Conservation (phyloP, 2,888 invertebrate genomes). For the Laothoe populi region DNA sequence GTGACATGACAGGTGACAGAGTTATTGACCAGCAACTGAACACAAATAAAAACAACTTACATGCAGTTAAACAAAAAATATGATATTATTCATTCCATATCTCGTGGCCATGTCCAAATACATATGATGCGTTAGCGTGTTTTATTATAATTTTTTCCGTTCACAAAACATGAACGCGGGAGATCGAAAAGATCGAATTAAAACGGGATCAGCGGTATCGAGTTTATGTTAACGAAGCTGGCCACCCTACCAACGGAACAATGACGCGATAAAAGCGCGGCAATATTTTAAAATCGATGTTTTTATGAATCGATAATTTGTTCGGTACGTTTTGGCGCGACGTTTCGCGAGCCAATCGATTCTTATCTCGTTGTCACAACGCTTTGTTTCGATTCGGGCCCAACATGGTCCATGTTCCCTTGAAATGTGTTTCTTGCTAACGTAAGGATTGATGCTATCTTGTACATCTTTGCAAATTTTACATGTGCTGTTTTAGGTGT, state of each 20-base stretch:
- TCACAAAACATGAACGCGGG: conserved; percentile 21
- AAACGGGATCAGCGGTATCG: conserved; percentile 24
- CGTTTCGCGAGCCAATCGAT: conserved; percentile 81
- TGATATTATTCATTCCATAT: conserved; percentile 2
- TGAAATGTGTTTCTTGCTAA: conserved; percentile 84
- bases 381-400: conserved; percentile 81
- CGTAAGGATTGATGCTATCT: conserved; percentile 79
- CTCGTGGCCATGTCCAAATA: conserved; percentile 14
- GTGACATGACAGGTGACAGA: conserved; percentile 15
- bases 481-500: conserved; percentile 44
- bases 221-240: conserved; percentile 39
- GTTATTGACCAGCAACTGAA: conserved; percentile 8
- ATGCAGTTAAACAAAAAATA: conserved; percentile 3
- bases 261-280: conserved; percentile 74
- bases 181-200: conserved; percentile 24
- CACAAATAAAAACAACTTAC: conserved; percentile 3
- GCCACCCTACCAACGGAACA: conserved; percentile 72
- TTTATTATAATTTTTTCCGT: conserved; percentile 16
- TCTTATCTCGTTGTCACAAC: conserved; percentile 80
- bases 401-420: conserved; percentile 79
- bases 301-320: conserved; percentile 85
- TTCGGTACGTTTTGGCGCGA: conserved; percentile 80
- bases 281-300: conserved; percentile 83
- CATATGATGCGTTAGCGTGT: conserved; percentile 22
- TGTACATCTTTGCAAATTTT: conserved; percentile 62